Evolutionary conservation across 2,113 vertebrate species (phyloP), one percentile per base, ranked within the genome.

Genomic region (Chaetodon trifascialis): DNA sequence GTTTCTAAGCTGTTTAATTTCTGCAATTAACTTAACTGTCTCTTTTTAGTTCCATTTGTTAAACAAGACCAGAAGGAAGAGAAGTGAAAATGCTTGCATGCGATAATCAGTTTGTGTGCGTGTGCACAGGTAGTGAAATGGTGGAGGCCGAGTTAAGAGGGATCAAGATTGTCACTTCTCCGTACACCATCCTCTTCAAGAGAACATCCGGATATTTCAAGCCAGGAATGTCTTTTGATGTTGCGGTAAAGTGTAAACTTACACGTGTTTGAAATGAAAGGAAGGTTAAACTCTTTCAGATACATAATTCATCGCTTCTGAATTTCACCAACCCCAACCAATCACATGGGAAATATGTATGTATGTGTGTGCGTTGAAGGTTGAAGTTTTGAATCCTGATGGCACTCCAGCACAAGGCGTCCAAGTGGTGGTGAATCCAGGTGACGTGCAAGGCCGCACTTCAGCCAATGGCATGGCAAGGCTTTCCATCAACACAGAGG

Each of bases 141-240:
- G 97, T 97, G 79, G 96, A 97, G 75, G 94, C 95, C 0, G 96
- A 97, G 76, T 79, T 69, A 15, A 82, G 47, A 0, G 95, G 86
- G 36, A 97, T 98, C 83, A 88, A 36, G 38, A 96, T 98, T 7
- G 97, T 98, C 21, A 96, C 90, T 0, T 97, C 96, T 8, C 97
- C 97, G 0, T 98, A 97, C 88, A 91, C 87, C 83, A 95, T 99
- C 76, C 90, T 86, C 85, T 98, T 98, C 92, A 96, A 93, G 51
- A 97, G 52, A 94, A 97, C 97, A 0, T 94, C 97, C 46, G 96
- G 94, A 87, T 97, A 89, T 94, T 98, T 97, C 94, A 98, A 97
- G 88, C 97, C 97, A 0, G 96, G 95, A 71, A 96, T 97, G 96
- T 95, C 97, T 66, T 98, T 97, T 0, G 94, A 96, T 64, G 85